Evolutionary conservation across 2,888 invertebrate species (phyloP).

Genomic region (Osedax fenrisi): DNA sequence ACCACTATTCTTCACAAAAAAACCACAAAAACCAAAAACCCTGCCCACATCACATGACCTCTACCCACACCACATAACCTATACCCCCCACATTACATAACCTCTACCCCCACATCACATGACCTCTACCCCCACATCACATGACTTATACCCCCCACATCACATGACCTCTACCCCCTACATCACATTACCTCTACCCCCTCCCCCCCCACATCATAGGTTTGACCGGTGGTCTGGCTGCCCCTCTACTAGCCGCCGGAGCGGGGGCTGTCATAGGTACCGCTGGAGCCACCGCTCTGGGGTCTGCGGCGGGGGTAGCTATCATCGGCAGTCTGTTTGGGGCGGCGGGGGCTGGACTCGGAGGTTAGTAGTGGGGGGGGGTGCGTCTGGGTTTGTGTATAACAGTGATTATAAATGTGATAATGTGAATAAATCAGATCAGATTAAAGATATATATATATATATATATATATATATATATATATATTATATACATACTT

Average conservation of each 20-base stretch:
- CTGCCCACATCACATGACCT: too few species aligned
- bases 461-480: too few species aligned
- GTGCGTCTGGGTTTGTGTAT: too few species aligned
- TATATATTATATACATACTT: too few species aligned
- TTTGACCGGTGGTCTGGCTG: slow-evolving; percentile 60
- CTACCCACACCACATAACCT: too few species aligned
- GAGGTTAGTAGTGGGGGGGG: slow-evolving; percentile 50
- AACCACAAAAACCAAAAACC: too few species aligned
- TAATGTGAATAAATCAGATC: too few species aligned
- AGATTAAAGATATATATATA: too few species aligned
- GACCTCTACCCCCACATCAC: neutral
- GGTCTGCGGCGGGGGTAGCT: slow-evolving; percentile 47
- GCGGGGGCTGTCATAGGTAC: slow-evolving; percentile 52
- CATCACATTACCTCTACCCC: neutral
- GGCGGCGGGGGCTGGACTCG: slow-evolving; percentile 60
- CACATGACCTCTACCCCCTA: neutral
- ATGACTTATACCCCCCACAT: neutral
- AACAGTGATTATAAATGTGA: too few species aligned
- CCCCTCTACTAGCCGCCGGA: slow-evolving; percentile 55
- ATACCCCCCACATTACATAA: too few species aligned
- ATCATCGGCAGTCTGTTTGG: slow-evolving; percentile 59
- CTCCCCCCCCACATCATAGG: slow-evolving; percentile 48
- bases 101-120: too few species aligned
- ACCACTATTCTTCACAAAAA: too few species aligned
- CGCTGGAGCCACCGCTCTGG: slow-evolving; percentile 51